These are phyloP conservation scores for Hetaerina titia DNA, from an alignment of 2,888 invertebrate species.

Conservation along the genomic window DNA sequence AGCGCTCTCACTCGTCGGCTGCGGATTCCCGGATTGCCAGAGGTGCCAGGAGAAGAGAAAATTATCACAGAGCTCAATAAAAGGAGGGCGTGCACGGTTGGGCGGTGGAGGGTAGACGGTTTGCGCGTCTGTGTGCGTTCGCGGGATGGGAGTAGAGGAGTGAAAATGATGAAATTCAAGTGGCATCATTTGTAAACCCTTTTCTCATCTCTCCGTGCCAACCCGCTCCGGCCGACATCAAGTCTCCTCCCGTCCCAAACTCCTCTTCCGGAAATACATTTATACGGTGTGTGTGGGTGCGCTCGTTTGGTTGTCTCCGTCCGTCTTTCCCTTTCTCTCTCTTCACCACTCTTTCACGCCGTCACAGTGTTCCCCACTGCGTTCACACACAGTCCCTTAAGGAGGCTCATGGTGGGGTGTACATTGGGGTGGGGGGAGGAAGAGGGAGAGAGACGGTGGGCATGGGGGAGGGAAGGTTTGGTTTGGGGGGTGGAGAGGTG, in stretches of 20 bases:
- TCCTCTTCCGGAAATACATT: conserved; percentile 35
- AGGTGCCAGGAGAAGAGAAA: background rate
- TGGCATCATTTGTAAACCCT: background rate
- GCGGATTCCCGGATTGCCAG: background rate
- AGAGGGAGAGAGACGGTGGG: background rate
- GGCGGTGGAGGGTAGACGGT: background rate
- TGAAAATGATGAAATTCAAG: background rate
- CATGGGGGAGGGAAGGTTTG: background rate
- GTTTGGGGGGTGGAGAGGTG: background rate
- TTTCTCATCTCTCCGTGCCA: background rate
- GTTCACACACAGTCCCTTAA: background rate
- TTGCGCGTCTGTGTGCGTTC: no score
- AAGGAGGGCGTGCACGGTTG: background rate
- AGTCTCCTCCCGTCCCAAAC: background rate
- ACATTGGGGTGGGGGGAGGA: background rate
- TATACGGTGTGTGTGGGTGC: background rate
- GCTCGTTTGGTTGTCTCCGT: background rate
- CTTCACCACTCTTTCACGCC: background rate
- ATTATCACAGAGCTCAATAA: background rate
- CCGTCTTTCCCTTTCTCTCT: background rate
- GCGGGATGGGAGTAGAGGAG: background rate
- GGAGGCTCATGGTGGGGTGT: background rate
- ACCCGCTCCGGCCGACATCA: background rate
- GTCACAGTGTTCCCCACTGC: no score
- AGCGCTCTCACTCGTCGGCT: background rate